Evolutionary conservation across 2,888 invertebrate genomes (phyloP), one percentile per base, ranked within the genome.

Genomic region (Masnerella sp.): DNA sequence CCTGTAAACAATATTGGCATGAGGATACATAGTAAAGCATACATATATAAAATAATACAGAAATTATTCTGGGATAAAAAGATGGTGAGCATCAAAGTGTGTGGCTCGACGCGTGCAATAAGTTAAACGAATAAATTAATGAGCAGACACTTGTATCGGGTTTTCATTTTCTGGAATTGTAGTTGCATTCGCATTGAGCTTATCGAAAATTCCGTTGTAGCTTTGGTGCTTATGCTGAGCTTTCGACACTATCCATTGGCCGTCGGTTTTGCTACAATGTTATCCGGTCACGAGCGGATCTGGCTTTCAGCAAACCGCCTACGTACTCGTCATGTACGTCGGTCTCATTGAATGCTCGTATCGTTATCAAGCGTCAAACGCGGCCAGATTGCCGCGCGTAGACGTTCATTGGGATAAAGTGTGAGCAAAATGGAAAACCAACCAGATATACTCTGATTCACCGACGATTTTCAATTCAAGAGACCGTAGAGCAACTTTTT

Each of bases 221-320:
- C 67, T 68, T 76, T 76, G 71, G 71, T 64, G 71, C 71, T 74
- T 74, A 65, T 58, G 54, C 54, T 54, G 76, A 78, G 76, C 78
- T 79, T 77, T 78, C 76, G 75, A 76, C 76, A 71, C 73, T 67
- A 67, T 69, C 62, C 64, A 56, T 59, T 54, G 76, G 61, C 62
- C 61, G 61, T 73, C 72, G 58, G 67, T 59, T 52, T 58, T 25
- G 40, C 68, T 68, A 74, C 77, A 78, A 77, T 78, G 75, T 77
- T 78, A 78, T 79, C 78, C 77, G 75, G 58, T 65, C 72, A 70
- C 74, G 71, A 75, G 74, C 73, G 73, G 67, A 78, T 79, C 76
- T 78, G 74, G 77, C 78, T 79, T 76, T 78, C 77, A 76, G 54
- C 76, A 69, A 59, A 36, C 72, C 67, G 71, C 59, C 71, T 64